phyloP scores from a whole-genome alignment of 2,888 invertebrate species.

The Hymenopus coronatus region DNA sequence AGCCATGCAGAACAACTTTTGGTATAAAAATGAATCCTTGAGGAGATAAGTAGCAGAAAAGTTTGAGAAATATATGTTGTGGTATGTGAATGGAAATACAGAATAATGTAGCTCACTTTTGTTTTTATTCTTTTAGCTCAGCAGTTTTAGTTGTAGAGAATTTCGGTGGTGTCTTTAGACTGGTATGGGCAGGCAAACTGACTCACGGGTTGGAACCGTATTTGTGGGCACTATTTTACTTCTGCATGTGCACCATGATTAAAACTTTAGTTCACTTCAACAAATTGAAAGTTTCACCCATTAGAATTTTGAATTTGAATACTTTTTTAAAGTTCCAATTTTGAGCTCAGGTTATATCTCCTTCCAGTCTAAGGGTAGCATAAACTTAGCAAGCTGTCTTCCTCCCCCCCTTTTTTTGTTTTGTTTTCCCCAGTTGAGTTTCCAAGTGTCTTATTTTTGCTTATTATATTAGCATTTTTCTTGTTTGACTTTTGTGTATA shows the following conservation, averaged over 20 bases:
- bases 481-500: background rate
- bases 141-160: background rate
- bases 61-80: background rate
- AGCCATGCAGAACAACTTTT: too few relatives aligned
- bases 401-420: too few relatives aligned
- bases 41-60: background rate
- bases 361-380: background rate
- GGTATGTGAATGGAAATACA: background rate
- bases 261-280: background rate
- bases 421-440: background rate
- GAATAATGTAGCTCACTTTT: background rate
- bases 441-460: background rate
- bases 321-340: background rate
- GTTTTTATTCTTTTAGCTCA: background rate
- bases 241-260: background rate
- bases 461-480: background rate
- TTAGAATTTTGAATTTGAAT: background rate
- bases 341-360: background rate
- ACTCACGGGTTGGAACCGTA: background rate
- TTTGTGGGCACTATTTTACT: background rate
- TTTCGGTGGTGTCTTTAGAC: background rate
- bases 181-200: background rate
- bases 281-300: background rate
- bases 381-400: background rate
- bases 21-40: background rate